phyloP scores from a whole-genome alignment of 2,888 invertebrate species.

The Eupithecia tripunctaria region DNA sequence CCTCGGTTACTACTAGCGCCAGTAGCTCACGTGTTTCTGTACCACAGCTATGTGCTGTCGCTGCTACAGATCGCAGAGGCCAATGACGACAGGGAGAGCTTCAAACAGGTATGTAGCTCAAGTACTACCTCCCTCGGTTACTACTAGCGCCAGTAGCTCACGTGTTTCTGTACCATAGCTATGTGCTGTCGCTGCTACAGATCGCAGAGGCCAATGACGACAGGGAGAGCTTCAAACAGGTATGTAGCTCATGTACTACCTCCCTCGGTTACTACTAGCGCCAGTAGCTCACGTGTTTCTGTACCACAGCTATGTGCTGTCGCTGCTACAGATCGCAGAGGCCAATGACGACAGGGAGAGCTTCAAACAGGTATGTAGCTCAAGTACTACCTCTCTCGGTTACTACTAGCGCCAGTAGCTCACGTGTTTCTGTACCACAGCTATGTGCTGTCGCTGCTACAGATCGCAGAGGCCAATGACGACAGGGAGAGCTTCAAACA shows the following conservation, averaged over 20 bases:
- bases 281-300: conserved; percentile 97
- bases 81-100: conserved; percentile 94
- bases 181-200: conserved; percentile 92
- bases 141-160: conserved; percentile 96
- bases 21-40: conserved; percentile 96
- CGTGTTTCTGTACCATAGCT: conserved; percentile 96
- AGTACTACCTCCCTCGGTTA: conserved; percentile 97
- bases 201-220: conserved; percentile 93
- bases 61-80: conserved; percentile 91
- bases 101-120: conserved; percentile 90
- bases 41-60: conserved; percentile 95
- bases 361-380: conserved; percentile 88
- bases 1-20: conserved; percentile 96
- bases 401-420: conserved; percentile 95
- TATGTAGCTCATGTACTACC: conserved; percentile 91
- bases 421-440: conserved; percentile 98
- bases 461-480: conserved; percentile 91
- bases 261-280: conserved; percentile 95
- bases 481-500: conserved; percentile 96
- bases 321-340: conserved; percentile 91
- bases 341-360: conserved; percentile 94
- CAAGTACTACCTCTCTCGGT: conserved; percentile 80
- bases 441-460: conserved; percentile 93
- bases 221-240: conserved; percentile 95
- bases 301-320: conserved; percentile 96